Evolutionary conservation across 2,113 vertebrate species (phyloP), one percentile per base, ranked within the genome.

Genomic region (Centrocercus urophasianus): DNA sequence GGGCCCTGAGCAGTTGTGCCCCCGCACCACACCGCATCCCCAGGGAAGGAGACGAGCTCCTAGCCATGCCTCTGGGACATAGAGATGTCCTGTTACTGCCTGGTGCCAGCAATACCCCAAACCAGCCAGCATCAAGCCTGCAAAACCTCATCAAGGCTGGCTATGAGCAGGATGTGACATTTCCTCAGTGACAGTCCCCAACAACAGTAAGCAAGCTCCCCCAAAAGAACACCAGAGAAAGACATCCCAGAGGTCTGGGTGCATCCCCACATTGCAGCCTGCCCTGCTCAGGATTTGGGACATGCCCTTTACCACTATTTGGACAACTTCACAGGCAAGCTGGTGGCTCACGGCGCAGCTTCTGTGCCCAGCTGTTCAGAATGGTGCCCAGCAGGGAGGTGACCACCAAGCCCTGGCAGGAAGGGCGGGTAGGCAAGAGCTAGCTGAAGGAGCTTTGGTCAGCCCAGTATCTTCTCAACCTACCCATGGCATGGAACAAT

Each of bases 11-110:
- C 38, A 47, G 48, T 63, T 3, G 3, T 4, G 22, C 14, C 48
- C 52, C 13, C 10, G 1, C 52, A 65, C 40, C 1, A 3, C 43
- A 86, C 72, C 65, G 42, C 38, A 6, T 40, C 10, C 50, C 0
- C 1, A 38, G 28, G 17, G 15, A 77, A 83, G 50, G 15, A 74
- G 32, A 73, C 4, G n/a, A n/a, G 57, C 24, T 47, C 43, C 71
- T 38, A 40, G 45, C 54, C 24, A 40, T 63, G 45, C 38, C 56
- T 83, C 57, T 7, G 34, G 61, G 61, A 40, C 61, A 63, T 17
- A 16, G 24, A 10, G 10, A 63, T 38, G 16, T 40, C 36, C 61
- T 8, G 10, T 40, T 36, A 40, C 17, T 40, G 61, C 28, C 40
- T 50, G 8, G 19, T 5, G 47, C 38, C 78, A 86, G 38, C 30